These are phyloP conservation scores for Lepidurus arcticus DNA, from an alignment of 1,140 invertebrate species.

Conservation along the genomic window DNA sequence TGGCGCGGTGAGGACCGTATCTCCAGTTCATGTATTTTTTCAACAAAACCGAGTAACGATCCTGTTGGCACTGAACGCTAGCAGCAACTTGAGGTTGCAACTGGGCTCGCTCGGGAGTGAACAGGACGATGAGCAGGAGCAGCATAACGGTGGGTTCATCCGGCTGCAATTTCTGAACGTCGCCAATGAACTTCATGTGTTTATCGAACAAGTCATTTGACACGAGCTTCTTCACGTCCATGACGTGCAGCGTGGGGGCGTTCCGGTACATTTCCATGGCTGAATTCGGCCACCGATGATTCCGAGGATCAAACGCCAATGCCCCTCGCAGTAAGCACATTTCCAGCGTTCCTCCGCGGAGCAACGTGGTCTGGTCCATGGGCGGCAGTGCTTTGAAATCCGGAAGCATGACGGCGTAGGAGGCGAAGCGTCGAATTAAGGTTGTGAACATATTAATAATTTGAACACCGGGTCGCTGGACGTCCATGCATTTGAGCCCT, in stretches of 20 bases:
- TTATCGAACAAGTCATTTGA: conserved; percentile 46
- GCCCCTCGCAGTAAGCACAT: conserved; percentile 49
- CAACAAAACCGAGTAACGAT: conserved; percentile 49
- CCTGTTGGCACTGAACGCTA: conserved; percentile 46
- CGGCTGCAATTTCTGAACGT: conserved; percentile 45
- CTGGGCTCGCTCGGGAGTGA: conserved; percentile 49
- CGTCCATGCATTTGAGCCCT: conserved; percentile 24
- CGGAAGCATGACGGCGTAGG: conserved; percentile 41
- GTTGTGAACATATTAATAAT: conserved; percentile 44
- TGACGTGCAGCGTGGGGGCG: conserved; percentile 35
- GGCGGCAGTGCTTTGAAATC: conserved; percentile 46
- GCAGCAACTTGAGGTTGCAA: conserved; percentile 41
- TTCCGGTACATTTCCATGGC: conserved; percentile 32
- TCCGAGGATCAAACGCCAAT: conserved; percentile 40
- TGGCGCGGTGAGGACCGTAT: conserved; percentile 43
- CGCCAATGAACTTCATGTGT: conserved; percentile 49
- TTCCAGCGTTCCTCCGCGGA: conserved; percentile 50
- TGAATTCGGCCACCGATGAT: conserved; percentile 39
- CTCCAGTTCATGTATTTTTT: conserved; percentile 49
- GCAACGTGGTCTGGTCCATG: conserved; percentile 48
- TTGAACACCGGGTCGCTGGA: conserved; percentile 34
- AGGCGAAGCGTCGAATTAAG: conserved; percentile 42
- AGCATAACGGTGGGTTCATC: conserved; percentile 51
- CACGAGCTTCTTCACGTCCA: conserved; percentile 42
- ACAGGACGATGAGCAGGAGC: conserved; percentile 49